A percentile compares a stretch with the other conserved stretches of the same genome.
phyloP scores from a whole-genome alignment of 23 tunicate genomes.

The Phallusia fumigata region DNA sequence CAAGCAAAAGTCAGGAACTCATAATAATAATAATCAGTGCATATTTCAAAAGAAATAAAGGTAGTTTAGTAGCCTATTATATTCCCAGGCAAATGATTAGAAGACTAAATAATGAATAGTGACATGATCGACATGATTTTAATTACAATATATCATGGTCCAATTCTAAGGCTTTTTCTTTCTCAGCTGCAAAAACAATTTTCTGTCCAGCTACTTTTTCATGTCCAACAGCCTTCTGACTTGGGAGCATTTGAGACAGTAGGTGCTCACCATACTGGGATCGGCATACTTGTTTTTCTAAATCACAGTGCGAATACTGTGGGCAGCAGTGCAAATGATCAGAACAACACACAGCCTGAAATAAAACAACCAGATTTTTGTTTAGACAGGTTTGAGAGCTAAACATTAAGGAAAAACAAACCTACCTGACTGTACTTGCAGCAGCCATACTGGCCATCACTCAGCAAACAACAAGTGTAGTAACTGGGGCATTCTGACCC shows the following conservation, averaged over 20 bases:
- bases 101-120: no score
- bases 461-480: constrained; percentile 13
- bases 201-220: neutral
- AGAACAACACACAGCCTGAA: constrained; percentile 25
- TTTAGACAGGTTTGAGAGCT: neutral
- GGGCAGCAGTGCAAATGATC: constrained; percentile 25
- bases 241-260: neutral
- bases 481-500: constrained; percentile 25
- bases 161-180: neutral
- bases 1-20: no score
- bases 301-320: constrained; percentile 1
- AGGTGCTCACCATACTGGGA: neutral
- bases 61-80: no score
- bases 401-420: neutral
- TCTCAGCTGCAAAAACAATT: neutral
- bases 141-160: no score
- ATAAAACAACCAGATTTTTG: neutral
- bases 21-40: no score
- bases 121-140: no score
- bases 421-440: constrained; percentile 4
- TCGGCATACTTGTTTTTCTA: constrained; percentile 14
- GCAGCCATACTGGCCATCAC: constrained; percentile 8
- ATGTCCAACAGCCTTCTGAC: neutral
- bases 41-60: no score
- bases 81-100: no score